Evolutionary conservation across 37 sponge, comb jelly and placozoan genomes (phyloP), one percentile per base, ranked within the genome.

Genomic region (Beroe forskalii): DNA sequence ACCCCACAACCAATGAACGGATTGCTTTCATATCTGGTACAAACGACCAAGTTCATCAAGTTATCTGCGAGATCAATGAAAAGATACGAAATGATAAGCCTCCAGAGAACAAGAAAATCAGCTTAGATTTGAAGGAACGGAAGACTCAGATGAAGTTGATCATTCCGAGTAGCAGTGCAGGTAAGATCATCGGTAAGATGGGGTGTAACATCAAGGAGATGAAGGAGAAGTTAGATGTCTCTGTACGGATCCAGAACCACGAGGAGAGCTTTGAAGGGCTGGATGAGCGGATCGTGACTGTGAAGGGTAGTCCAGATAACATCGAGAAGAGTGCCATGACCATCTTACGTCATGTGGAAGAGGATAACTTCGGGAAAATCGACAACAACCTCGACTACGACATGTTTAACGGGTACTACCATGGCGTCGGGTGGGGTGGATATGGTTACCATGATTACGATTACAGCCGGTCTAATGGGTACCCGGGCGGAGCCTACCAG

Each of bases 151-250:
- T 90, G 67, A 90, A 90, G 27, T 25, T 80, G 44, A 80, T 80
- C 14, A 80, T 80, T 80, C 86, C 86, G 8, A 80, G 86, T 38
- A 80, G 86, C 55, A 80, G 86, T 42, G 86, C 86, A 12, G 86
- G 86, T 41, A 80, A 80, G 40, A 80, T 80, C 43, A 80, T 80
- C 37, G 86, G 86, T n/a, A 80, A 80, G 40, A 80, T 32, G 28
- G 86, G 86, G 3, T 80, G 86, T 80, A 80, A 80, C 86, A 80
- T 80, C 55, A 80, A 80, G 86, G 86, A 80, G 42, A 80, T 80
- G 86, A 80, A 80, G 35, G 86, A 80, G 42, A 80, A 80, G 86
- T 80, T 33, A 1, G 86, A 80, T 25, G 44, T 80, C 1, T 80
- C 86, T 1, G 86, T 80, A 8, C 12, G 86, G n/a, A 80, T 80